These are phyloP conservation scores for Tricholaema leucomelas DNA, from an alignment of 2,113 vertebrate genomes.

Conservation along the genomic window DNA sequence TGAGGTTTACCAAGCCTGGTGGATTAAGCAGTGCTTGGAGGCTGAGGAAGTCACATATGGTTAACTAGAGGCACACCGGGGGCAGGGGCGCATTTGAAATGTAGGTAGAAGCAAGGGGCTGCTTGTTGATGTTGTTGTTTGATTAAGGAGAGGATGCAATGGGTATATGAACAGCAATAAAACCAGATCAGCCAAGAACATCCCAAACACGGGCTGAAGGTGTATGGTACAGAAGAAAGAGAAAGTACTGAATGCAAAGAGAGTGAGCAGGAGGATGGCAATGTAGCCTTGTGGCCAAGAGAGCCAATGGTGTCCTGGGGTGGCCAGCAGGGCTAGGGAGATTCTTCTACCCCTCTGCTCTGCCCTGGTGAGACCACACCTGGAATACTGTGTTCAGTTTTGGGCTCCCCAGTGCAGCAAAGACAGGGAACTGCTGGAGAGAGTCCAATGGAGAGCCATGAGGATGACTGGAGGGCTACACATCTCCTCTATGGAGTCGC, in stretches of 20 bases:
- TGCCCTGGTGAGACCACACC: too few species aligned
- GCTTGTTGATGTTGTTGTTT: background rate
- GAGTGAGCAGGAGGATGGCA: background rate
- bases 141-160: background rate
- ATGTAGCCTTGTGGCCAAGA: too few species aligned
- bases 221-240: background rate
- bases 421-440: too few species aligned
- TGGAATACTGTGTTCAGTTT: too few species aligned
- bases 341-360: too few species aligned
- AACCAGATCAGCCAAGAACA: background rate
- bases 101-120: background rate
- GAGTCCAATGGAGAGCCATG: too few species aligned
- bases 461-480: too few species aligned
- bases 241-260: background rate
- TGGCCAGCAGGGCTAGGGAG: too few species aligned
- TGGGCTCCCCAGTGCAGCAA: too few species aligned
- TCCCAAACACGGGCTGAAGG: background rate
- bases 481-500: too few species aligned
- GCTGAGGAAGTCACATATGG: background rate
- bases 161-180: background rate
- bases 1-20: conserved; percentile 13
- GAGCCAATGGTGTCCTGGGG: too few species aligned
- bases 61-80: conserved; percentile 7
- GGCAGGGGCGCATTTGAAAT: background rate
- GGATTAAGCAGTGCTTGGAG: conserved; percentile 14